phyloP scores from a whole-genome alignment of 2,888 invertebrate genomes.

The Philereme vetulata region DNA sequence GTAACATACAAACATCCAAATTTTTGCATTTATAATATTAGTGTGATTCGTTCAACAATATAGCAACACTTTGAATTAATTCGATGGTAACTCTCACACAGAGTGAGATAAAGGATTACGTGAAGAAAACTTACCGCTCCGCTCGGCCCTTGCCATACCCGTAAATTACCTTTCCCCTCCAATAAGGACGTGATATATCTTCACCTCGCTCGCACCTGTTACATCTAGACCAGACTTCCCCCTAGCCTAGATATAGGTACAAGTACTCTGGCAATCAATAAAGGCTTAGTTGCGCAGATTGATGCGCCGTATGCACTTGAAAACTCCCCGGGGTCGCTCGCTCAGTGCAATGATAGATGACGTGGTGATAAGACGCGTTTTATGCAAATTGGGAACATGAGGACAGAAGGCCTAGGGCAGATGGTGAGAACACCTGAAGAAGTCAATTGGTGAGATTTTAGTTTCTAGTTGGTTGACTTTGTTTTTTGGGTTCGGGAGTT shows the following conservation, averaged over 20 bases:
- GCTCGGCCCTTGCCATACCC: conserved; percentile 8
- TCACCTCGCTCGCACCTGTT: conserved; percentile 30
- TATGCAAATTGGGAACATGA: conserved; percentile 4
- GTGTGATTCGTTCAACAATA: too few species aligned
- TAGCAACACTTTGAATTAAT: too few species aligned
- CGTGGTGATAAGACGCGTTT: conserved; percentile 26
- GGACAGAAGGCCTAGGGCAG: conserved; percentile 1
- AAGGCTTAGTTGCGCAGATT: conserved; percentile 31
- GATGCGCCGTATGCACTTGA: conserved; percentile 32
- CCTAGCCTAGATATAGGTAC: conserved; percentile 24
- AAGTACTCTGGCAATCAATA: conserved; percentile 30
- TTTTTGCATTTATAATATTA: too few species aligned
- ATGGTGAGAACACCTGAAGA: conserved; percentile 8
- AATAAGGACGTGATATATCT: conserved; percentile 15
- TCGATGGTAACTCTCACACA: too few species aligned
- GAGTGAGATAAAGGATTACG: too few species aligned
- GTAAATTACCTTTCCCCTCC: conserved; percentile 17
- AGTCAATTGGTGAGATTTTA: conserved; percentile 21
- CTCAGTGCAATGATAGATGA: conserved; percentile 33
- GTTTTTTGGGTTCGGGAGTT: neutral
- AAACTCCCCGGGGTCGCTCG: conserved; percentile 10
- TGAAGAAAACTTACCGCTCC: conserved; percentile 1
- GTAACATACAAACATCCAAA: too few species aligned
- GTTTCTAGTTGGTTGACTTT: neutral
- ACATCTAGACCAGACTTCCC: conserved; percentile 28